Percentiles rank a stretch among this genome's conserved stretches.
phyloP scores from a whole-genome alignment of 2,797 vertebrate genomes.

The Halcyon smyrnensis region DNA sequence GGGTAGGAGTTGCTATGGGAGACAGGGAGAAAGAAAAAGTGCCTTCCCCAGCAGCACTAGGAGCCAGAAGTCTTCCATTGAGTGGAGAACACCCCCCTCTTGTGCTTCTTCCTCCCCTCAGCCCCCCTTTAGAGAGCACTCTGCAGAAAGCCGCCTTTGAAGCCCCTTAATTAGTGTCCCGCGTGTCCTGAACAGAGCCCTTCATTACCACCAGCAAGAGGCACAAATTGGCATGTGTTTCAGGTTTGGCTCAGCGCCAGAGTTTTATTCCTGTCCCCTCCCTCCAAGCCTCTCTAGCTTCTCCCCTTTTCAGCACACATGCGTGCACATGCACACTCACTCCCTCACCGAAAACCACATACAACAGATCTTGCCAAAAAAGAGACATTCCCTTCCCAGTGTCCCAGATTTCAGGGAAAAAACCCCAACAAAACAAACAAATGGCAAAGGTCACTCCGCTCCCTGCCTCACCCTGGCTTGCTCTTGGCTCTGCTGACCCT shows the following conservation, averaged over 20 bases:
- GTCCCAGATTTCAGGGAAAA: not conserved
- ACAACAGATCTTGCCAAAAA: not conserved
- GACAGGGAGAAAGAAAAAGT: slow-evolving; percentile 59
- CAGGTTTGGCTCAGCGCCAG: not conserved
- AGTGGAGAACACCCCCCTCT: slow-evolving; percentile 64
- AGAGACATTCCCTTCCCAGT: not conserved
- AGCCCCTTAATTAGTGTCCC: slow-evolving; percentile 74
- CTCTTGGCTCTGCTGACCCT: slow-evolving; percentile 44
- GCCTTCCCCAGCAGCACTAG: slow-evolving; percentile 56
- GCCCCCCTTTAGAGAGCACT: slow-evolving; percentile 57
- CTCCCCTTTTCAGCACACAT: not conserved
- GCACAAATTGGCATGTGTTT: slow-evolving; percentile 70
- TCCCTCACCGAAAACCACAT: not conserved
- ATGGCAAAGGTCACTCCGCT: not conserved
- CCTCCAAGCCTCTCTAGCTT: not conserved
- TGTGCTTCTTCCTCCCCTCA: slow-evolving; percentile 61
- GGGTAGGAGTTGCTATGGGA: slow-evolving; percentile 74
- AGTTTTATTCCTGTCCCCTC: not conserved
- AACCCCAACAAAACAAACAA: not conserved
- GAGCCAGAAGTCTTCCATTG: slow-evolving; percentile 65
- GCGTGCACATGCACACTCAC: not conserved
- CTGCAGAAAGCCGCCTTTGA: slow-evolving; percentile 64
- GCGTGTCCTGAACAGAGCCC: slow-evolving; percentile 68
- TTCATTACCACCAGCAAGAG: slow-evolving; percentile 68
- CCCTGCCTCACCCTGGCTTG: not conserved